phyloP scores from a whole-genome alignment of 2,797 vertebrate species.

The Pangasius krempfi region DNA sequence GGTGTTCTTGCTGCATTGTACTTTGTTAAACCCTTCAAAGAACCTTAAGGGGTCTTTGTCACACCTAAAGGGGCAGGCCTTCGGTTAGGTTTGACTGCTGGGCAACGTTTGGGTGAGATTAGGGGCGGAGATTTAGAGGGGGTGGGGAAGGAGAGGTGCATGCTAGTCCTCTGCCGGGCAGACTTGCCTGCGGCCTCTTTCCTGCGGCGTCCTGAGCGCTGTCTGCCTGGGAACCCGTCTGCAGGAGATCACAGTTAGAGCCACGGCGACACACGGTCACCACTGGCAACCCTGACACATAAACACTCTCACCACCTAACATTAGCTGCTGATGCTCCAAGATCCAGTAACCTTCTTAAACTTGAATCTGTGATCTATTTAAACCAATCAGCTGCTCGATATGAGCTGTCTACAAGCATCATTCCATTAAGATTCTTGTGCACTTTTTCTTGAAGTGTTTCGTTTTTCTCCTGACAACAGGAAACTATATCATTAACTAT shows the following conservation, averaged over 20 bases:
- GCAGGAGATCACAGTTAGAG: constrained; percentile 78
- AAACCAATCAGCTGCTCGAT: not conserved
- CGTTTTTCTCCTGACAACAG: not conserved
- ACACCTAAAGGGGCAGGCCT: constrained; percentile 1
- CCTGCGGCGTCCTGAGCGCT: constrained; percentile 76
- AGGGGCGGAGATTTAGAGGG: constrained; percentile 42
- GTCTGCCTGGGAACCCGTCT: constrained; percentile 76
- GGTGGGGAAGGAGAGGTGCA: constrained; percentile 55
- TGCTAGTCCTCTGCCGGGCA: constrained; percentile 73
- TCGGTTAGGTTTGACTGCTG: constrained; percentile 28
- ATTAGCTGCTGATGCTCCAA: constrained; percentile 21
- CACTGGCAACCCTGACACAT: constrained; percentile 51
- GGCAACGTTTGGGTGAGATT: constrained; percentile 44
- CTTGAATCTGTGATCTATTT: not conserved
- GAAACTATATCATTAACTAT: not conserved
- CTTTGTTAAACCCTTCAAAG: constrained; percentile 40
- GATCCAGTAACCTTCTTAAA: not conserved
- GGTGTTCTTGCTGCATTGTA: not conserved
- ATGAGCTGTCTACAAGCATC: not conserved
- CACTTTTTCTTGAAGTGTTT: not conserved
- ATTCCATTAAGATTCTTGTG: not conserved
- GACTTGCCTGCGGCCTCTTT: constrained; percentile 83
- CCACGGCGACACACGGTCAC: constrained; percentile 57
- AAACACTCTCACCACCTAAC: constrained; percentile 23
- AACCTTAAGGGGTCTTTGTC: constrained; percentile 47